Evolutionary conservation across 2,888 invertebrate genomes (phyloP).

Genomic region (Heliconius charithonia): DNA sequence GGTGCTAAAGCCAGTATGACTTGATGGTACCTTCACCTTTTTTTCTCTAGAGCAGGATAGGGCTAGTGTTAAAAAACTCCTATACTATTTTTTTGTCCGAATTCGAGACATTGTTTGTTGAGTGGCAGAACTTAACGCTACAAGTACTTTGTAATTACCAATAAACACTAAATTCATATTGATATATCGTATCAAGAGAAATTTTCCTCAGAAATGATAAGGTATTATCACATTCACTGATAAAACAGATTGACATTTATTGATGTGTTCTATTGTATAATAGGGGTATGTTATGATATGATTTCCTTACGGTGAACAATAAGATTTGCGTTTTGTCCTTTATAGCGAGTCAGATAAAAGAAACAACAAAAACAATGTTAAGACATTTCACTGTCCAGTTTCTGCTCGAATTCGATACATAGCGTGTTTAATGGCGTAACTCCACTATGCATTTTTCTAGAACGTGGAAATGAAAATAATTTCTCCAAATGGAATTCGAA

Average conservation of each 20-base stretch:
- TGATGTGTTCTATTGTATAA: conserved; percentile 4
- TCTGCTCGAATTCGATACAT: background rate
- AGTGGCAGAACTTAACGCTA: background rate
- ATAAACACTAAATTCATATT: background rate
- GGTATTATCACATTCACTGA: background rate
- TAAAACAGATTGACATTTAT: conserved; percentile 20
- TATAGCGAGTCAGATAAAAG: too few species aligned
- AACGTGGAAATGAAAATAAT: background rate
- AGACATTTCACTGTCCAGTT: background rate
- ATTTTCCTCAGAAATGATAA: conserved; percentile 7
- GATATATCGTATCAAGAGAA: background rate
- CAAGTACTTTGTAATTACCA: background rate
- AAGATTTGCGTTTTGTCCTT: too few species aligned
- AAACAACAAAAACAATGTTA: too few species aligned
- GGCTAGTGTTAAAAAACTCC: background rate
- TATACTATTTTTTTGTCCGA: background rate
- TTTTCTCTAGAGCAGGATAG: too few species aligned
- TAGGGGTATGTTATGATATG: background rate
- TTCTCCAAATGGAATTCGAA: background rate
- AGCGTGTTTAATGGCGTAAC: background rate
- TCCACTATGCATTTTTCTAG: background rate
- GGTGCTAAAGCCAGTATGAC: too few species aligned
- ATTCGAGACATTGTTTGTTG: background rate
- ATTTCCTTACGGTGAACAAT: background rate
- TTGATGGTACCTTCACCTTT: too few species aligned